Conservation (phyloP, 2,888 invertebrate genomes). For the Spodoptera exigua region DNA sequence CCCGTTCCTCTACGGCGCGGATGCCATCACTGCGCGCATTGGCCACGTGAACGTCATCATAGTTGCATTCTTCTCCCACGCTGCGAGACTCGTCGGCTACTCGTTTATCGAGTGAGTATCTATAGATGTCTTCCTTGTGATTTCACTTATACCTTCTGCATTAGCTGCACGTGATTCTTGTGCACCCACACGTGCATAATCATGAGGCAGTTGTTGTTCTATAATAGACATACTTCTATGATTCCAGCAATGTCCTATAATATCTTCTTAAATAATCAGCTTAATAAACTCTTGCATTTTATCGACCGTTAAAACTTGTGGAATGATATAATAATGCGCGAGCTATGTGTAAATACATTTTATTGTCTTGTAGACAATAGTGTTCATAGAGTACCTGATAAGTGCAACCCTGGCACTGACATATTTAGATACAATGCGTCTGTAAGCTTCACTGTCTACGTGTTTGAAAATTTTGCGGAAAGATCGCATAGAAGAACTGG, state of each 20-base stretch:
- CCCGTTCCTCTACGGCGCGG: slow-evolving; percentile 95
- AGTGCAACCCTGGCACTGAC: slow-evolving; percentile 62
- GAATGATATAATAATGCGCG: slow-evolving; percentile 39
- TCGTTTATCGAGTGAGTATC: slow-evolving; percentile 94
- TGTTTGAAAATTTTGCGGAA: too few species aligned
- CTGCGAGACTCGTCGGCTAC: slow-evolving; percentile 94
- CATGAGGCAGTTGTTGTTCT: slow-evolving; percentile 24
- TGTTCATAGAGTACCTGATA: slow-evolving; percentile 52
- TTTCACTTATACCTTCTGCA: slow-evolving; percentile 33
- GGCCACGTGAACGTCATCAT: slow-evolving; percentile 96
- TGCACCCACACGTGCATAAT: neutral
- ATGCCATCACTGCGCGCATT: slow-evolving; percentile 94
- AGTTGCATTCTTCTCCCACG: slow-evolving; percentile 95
- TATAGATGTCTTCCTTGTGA: slow-evolving; percentile 36
- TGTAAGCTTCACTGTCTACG: too few species aligned
- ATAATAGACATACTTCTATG: slow-evolving; percentile 21
- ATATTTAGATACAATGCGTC: slow-evolving; percentile 42
- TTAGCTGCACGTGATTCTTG: slow-evolving; percentile 26
- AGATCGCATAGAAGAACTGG: too few species aligned
- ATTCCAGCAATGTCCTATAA: too few species aligned
- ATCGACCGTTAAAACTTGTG: slow-evolving; percentile 12
- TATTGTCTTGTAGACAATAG: slow-evolving; percentile 33
- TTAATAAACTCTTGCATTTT: slow-evolving; percentile 10
- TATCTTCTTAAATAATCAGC: neutral
- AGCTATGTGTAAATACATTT: slow-evolving; percentile 15